A percentile compares a stretch with the other conserved stretches of the same genome.
Evolutionary conservation across 2,888 invertebrate genomes (phyloP).

Genomic region (Hemithea aestivaria): DNA sequence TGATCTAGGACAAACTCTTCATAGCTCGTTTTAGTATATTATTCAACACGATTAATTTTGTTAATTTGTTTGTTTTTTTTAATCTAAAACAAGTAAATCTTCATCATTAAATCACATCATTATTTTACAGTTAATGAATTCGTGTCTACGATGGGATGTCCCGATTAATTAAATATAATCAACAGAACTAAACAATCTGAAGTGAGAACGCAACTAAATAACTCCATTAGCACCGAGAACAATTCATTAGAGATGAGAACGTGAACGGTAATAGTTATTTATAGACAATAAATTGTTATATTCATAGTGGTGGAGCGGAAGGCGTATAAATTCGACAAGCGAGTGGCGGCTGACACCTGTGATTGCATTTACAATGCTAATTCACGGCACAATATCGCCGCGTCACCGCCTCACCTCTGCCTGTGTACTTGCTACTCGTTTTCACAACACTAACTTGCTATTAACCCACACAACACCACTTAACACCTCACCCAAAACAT

Average conservation of each 20-base stretch:
- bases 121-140: neutral
- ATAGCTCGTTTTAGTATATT: too few relatives aligned
- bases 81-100: too few relatives aligned
- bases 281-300: constrained; percentile 70
- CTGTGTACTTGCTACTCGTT: constrained; percentile 47
- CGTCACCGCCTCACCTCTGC: constrained; percentile 28
- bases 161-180: constrained; percentile 29
- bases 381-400: constrained; percentile 68
- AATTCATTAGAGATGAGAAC: constrained; percentile 40
- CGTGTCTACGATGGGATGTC: neutral
- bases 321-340: constrained; percentile 73
- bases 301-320: constrained; percentile 65
- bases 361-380: constrained; percentile 80
- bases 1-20: constrained; percentile 50
- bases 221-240: constrained; percentile 52
- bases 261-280: constrained; percentile 63
- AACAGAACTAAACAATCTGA: constrained; percentile 30
- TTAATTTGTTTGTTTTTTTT: too few relatives aligned
- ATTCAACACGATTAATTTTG: too few relatives aligned
- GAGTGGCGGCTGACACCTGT: constrained; percentile 74
- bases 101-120: too few relatives aligned
- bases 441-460: constrained; percentile 35
- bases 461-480: constrained; percentile 18
- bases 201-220: constrained; percentile 47
- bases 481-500: constrained; percentile 13